Percentiles rank a stretch among this genome's conserved stretches.
phyloP scores from a whole-genome alignment of 53 echinoderm and acorn worm species.

The Luidia sarsii region DNA sequence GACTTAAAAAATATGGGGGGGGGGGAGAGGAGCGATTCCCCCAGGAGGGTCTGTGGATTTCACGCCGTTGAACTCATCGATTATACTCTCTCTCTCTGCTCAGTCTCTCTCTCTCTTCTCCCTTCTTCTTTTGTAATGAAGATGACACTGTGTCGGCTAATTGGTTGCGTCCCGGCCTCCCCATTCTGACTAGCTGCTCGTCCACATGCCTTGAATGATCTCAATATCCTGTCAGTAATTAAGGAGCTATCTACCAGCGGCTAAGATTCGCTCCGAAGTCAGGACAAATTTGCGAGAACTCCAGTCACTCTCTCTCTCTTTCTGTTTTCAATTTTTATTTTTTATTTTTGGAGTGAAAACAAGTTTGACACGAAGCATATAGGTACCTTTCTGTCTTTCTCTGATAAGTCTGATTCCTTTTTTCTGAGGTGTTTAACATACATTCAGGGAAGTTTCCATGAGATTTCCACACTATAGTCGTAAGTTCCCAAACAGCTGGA shows the following conservation, averaged over 20 bases:
- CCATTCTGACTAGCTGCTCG: slow-evolving; percentile 23
- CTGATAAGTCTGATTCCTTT: too few relatives aligned
- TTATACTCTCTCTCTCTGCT: neutral
- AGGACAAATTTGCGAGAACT: slow-evolving; percentile 6
- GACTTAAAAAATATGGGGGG: slow-evolving; percentile 14
- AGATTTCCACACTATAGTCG: too few relatives aligned
- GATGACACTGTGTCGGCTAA: slow-evolving; percentile 48
- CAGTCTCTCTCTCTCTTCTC: too few relatives aligned
- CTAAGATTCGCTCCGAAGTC: neutral
- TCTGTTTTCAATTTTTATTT: too few relatives aligned
- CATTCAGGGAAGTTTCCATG: too few relatives aligned
- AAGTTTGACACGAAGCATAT: slow-evolving; percentile 15
- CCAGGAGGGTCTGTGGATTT: neutral
- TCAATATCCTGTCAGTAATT: slow-evolving; percentile 26
- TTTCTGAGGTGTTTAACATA: too few relatives aligned
- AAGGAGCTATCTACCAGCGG: neutral
- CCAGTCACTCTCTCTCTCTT: neutral
- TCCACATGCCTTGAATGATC: slow-evolving; percentile 32
- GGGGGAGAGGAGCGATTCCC: too few relatives aligned
- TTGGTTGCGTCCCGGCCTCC: slow-evolving; percentile 13
- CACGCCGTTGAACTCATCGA: slow-evolving; percentile 34
- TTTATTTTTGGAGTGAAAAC: neutral
- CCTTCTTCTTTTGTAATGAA: slow-evolving; percentile 34
- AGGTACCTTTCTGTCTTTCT: too few relatives aligned
- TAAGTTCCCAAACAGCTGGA: too few relatives aligned